phyloP scores from a whole-genome alignment of 1,140 invertebrate genomes.

The Panagrolaimus sp. region DNA sequence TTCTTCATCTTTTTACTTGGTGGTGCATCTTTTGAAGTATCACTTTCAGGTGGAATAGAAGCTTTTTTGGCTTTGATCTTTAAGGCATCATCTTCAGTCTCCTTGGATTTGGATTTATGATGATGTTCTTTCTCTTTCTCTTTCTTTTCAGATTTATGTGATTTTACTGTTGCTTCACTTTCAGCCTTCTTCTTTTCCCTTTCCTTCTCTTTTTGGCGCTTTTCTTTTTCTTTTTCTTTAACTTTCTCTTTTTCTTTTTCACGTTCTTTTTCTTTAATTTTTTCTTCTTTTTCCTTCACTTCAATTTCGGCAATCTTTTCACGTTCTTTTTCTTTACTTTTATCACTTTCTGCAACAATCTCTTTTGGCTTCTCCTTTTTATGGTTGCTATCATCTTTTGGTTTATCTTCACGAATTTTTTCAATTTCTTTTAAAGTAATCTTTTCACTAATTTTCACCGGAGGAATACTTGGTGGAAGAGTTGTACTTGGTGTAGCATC shows the following conservation, averaged over 20 bases:
- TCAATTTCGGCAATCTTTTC: neutral
- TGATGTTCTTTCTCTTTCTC: too few species aligned
- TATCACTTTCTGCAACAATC: neutral
- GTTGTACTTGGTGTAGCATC: neutral
- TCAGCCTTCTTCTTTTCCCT: neutral
- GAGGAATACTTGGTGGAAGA: neutral
- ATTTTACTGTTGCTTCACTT: neutral
- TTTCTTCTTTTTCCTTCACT: neutral
- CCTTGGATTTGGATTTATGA: neutral
- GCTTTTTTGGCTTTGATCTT: neutral
- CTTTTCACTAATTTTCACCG: neutral
- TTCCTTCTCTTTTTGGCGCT: neutral
- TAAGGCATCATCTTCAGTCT: neutral
- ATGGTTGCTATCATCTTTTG: neutral
- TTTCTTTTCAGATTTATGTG: neutral
- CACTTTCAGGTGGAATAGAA: neutral
- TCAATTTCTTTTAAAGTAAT: neutral
- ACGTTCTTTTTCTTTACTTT: neutral
- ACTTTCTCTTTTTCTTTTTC: neutral
- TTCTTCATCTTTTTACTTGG: neutral
- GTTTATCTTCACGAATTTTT: neutral
- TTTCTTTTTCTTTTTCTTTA: neutral
- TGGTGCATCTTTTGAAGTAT: neutral
- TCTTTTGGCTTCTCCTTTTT: neutral
- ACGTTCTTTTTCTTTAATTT: neutral